Evolutionary conservation across 1,140 invertebrate species (phyloP).

Genomic region (Anoplolepis gracilipes): DNA sequence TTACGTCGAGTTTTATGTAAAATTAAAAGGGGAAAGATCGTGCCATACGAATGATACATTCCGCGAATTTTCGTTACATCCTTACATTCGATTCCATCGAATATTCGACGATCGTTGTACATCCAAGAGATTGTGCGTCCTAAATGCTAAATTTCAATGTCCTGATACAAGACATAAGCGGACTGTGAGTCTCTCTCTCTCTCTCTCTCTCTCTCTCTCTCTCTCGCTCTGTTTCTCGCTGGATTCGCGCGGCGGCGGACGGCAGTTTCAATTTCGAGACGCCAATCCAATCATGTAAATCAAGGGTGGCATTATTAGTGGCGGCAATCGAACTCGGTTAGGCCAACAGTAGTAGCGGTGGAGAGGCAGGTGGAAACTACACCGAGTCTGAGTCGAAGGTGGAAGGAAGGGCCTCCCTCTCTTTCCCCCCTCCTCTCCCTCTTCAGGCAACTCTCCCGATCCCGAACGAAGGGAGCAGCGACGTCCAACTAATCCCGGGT

Average conservation of each 20-base stretch:
- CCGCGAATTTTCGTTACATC: not conserved
- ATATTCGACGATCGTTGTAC: not conserved
- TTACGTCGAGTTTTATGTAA: not conserved
- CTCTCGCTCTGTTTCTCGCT: no score
- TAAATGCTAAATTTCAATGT: conserved; percentile 65
- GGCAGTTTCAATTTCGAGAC: conserved; percentile 85
- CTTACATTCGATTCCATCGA: not conserved
- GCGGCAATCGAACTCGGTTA: conserved; percentile 81
- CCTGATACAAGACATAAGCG: conserved; percentile 65
- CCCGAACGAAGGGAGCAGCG: conserved; percentile 75
- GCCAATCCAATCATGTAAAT: conserved; percentile 86
- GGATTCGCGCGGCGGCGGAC: conserved; percentile 14
- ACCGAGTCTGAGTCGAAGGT: conserved; percentile 58
- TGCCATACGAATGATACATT: not conserved
- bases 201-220: no score
- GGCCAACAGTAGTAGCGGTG: conserved; percentile 55
- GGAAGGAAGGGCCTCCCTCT: conserved; percentile 18
- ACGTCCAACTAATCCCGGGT: conserved; percentile 85
- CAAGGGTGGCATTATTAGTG: conserved; percentile 84
- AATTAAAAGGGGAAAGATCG: not conserved
- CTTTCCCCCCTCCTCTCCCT: not conserved
- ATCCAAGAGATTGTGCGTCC: not conserved
- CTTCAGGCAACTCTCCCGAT: conserved; percentile 42
- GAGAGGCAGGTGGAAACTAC: conserved; percentile 55
- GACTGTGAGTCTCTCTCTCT: no score